Evolutionary conservation across 2,888 invertebrate species (phyloP).

Genomic region (Frankliniella fusca): DNA sequence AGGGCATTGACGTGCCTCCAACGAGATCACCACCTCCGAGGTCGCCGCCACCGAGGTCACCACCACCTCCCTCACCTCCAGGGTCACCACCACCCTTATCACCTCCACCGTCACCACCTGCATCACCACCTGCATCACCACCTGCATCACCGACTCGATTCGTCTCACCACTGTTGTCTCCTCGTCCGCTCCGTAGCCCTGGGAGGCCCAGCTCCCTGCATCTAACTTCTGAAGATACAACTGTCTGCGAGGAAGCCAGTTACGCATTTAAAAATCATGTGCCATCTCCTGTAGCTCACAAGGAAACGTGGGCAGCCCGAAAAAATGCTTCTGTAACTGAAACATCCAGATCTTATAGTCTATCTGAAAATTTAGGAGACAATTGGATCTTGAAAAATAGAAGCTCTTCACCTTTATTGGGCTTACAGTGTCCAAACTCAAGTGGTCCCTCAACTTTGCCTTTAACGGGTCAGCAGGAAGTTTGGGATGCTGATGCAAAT

Average conservation of each 20-base stretch:
- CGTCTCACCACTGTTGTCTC: neutral
- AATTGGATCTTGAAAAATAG: slow-evolving; percentile 14
- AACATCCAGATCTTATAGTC: neutral
- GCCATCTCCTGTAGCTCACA: neutral
- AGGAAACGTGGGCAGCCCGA: neutral
- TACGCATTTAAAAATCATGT: neutral
- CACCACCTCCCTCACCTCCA: neutral
- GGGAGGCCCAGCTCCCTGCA: neutral
- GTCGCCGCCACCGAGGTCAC: neutral
- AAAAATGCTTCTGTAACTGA: neutral
- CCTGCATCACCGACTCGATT: neutral
- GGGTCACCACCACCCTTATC: neutral
- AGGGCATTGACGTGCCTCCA: neutral
- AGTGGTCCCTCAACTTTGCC: neutral
- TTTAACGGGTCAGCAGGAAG: neutral
- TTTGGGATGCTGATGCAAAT: neutral
- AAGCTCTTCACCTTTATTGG: neutral
- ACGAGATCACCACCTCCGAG: neutral
- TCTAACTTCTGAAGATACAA: neutral
- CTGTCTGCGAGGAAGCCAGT: neutral
- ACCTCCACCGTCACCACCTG: neutral
- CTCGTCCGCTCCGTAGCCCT: neutral
- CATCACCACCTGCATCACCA: neutral
- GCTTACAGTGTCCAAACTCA: neutral
- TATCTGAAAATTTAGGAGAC: neutral